Evolutionary conservation across 1,140 invertebrate species (phyloP).

Genomic region (Trichoplusia ni): DNA sequence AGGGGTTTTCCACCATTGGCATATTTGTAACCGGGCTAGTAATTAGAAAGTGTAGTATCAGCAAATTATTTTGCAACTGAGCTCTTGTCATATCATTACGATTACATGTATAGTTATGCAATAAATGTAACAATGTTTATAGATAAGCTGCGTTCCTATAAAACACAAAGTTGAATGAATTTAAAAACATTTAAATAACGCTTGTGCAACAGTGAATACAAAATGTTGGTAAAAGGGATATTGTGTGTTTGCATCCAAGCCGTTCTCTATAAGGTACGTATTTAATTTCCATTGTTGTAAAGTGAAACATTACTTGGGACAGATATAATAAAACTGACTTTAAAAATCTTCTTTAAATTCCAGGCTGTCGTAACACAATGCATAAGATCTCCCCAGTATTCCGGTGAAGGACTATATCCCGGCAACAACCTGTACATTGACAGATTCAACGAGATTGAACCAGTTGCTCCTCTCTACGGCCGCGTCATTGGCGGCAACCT

Average conservation of each 20-base stretch:
- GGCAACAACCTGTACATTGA: neutral
- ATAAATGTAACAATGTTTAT: neutral
- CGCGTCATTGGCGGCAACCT: slow-evolving; percentile 11
- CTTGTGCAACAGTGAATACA: neutral
- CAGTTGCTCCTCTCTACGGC: neutral
- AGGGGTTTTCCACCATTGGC: too few species aligned
- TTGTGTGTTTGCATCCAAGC: slow-evolving; percentile 10
- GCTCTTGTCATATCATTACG: too few species aligned
- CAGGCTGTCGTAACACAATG: slow-evolving; percentile 12
- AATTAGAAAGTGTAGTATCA: too few species aligned
- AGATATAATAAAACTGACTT: too few species aligned
- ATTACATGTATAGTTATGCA: neutral
- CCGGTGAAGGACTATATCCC: neutral
- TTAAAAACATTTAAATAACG: neutral
- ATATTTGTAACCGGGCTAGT: too few species aligned
- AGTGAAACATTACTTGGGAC: too few species aligned
- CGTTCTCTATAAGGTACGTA: neutral
- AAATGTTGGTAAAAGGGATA: slow-evolving; percentile 10
- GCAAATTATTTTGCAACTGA: too few species aligned
- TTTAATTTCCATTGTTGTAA: too few species aligned
- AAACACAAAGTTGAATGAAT: neutral
- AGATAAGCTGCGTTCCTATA: slow-evolving; percentile 17
- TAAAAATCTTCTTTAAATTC: too few species aligned
- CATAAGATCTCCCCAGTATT: neutral
- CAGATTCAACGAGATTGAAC: neutral